Base-by-base conservation (phyloP, 2,888 invertebrate species). In the Ichneumon xanthorius region DNA sequence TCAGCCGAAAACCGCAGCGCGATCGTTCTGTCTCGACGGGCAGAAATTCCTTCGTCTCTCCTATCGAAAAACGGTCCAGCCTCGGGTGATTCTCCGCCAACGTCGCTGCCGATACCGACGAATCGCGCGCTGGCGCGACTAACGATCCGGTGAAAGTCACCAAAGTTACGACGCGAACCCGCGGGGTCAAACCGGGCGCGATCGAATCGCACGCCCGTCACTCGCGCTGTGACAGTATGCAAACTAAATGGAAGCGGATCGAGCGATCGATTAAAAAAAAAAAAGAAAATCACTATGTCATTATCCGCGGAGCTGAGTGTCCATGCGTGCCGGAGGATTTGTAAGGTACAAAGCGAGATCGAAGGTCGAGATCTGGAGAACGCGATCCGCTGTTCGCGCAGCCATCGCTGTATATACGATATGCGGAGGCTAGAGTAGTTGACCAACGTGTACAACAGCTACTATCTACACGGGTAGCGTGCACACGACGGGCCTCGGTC, bases 141-240 rank as follows among this genome's bases (percentile, higher is more conserved):
- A 73, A 84, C 80, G 84, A 84, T 78, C 77, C 77, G 61, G 84
- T 80, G 84, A 84, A 80, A 81, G 84, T 84, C 1, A 4, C 45
- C 70, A 84, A 84, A 78, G 68, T 53, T 76, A 58, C 33, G 79
- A 65, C 72, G 67, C 72, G 77, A 84, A 80, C 77, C 72, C 76
- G 65, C 76, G 76, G 68, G 45, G 58, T 80, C 75, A 76, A 48
- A 55, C 5, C 9, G 68, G 40, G 40, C 79, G 75, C 40, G 84
- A 76, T 76, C 53, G 63, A 80, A 80, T 77, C 80, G 61, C 80
- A 58, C 37, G 63, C 67, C 67, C 53, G 67, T 77, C 80, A 80
- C 80, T 77, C 73, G 77, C 55, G 26, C 48, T 40, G 48, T 76
- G 84, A 84, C 84, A 58, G 76, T 55, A 45, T 63, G 16, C 33